Evolutionary conservation across 2,113 vertebrate species (phyloP).

Genomic region (Pogonocichla stellata): DNA sequence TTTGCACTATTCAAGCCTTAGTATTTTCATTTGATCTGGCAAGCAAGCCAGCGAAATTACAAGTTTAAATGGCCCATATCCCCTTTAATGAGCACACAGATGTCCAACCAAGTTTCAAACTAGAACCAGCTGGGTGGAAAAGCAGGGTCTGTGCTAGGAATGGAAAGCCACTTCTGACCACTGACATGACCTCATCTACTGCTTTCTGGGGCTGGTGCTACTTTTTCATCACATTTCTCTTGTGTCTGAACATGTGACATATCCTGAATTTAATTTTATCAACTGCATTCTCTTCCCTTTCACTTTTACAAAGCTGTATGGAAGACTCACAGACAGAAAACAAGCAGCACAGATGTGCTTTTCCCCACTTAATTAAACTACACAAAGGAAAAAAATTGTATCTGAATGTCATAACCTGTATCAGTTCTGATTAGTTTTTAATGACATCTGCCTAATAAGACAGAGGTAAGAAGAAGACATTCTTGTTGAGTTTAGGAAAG

Average conservation of each 20-base stretch:
- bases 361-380: not conserved
- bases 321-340: not conserved
- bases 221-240: not conserved
- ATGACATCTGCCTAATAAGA: not conserved
- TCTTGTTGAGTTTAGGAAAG: not conserved
- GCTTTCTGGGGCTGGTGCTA: not conserved
- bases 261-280: not conserved
- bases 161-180: not conserved
- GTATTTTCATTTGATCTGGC: not conserved
- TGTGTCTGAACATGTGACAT: not conserved
- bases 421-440: not conserved
- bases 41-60: not conserved
- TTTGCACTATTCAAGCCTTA: not conserved
- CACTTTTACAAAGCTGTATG: not conserved
- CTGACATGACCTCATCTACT: not conserved
- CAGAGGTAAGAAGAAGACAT: not conserved
- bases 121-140: not conserved
- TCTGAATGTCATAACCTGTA: not conserved
- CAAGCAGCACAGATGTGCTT: not conserved
- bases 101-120: not conserved
- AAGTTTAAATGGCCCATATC: not conserved
- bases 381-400: not conserved
- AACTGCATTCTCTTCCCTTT: not conserved
- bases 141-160: rapidly evolving
- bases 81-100: not conserved